Evolutionary conservation across 1,140 invertebrate species (phyloP).

Genomic region (Propsilocerus akamusi): DNA sequence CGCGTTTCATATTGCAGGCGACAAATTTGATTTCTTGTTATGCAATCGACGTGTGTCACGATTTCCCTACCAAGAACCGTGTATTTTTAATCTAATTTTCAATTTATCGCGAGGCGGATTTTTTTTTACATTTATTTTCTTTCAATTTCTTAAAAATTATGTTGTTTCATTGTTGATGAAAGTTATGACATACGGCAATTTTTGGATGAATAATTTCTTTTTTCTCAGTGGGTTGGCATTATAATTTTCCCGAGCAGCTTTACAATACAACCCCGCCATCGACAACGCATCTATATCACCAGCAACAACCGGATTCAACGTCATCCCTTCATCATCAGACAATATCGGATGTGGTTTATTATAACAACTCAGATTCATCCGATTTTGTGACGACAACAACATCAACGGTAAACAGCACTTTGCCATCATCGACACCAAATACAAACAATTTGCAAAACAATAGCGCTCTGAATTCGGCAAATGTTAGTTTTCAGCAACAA

Average conservation of each 20-base stretch:
- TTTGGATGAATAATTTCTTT: background rate
- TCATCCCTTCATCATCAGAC: background rate
- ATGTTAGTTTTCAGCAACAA: conserved; percentile 18
- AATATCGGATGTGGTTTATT: background rate
- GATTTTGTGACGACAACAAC: background rate
- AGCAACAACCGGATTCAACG: background rate
- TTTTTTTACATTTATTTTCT: too few species aligned
- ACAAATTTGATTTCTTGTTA: background rate
- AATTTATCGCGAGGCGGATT: too few species aligned
- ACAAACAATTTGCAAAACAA: conserved; percentile 7
- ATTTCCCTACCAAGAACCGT: background rate
- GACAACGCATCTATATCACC: background rate
- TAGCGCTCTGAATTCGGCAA: conserved; percentile 18
- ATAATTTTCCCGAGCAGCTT: background rate
- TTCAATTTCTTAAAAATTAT: conserved; percentile 3
- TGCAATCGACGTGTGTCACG: conserved; percentile 1
- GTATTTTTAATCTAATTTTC: background rate
- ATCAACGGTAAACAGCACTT: too few species aligned
- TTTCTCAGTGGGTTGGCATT: background rate
- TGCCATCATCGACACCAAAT: background rate
- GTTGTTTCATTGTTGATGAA: background rate
- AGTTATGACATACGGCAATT: background rate
- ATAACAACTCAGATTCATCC: background rate
- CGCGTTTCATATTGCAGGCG: too few species aligned
- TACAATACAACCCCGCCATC: background rate